Percentiles rank a stretch among this genome's conserved stretches.
Conservation (phyloP, 53 echinoderm and acorn worm genomes). For the Crossaster papposus region DNA sequence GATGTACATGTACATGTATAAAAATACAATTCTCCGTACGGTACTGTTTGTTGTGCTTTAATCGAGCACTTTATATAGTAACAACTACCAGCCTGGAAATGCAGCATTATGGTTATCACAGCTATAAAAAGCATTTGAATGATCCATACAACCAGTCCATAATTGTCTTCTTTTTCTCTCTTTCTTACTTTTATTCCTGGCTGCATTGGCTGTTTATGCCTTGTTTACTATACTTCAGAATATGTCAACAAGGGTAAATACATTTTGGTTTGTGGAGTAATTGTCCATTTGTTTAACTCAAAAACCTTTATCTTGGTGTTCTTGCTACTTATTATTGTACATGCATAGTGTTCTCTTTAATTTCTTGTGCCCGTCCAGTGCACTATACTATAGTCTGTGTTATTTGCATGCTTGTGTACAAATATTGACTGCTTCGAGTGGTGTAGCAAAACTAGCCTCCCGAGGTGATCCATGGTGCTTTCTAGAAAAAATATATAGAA, state of each 20-base stretch:
- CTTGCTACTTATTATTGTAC: too few species aligned
- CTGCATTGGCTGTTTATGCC: conserved; percentile 26
- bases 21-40: too few species aligned
- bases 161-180: conserved; percentile 5
- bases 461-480: too few species aligned
- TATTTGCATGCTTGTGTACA: too few species aligned
- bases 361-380: neutral
- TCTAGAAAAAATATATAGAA: too few species aligned
- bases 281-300: neutral
- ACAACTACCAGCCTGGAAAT: neutral
- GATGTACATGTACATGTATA: too few species aligned
- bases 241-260: conserved; percentile 80
- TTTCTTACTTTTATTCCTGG: conserved; percentile 10
- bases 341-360: too few species aligned
- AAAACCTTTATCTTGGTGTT: neutral
- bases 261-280: conserved; percentile 15
- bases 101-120: neutral
- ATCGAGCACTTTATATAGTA: too few species aligned
- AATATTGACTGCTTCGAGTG: too few species aligned
- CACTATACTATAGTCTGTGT: neutral
- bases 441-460: too few species aligned
- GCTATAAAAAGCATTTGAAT: neutral
- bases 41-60: too few species aligned
- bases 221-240: conserved; percentile 58
- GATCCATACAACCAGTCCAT: neutral